Evolutionary conservation across 2,888 invertebrate species (phyloP), one percentile per base, ranked within the genome.

Genomic region (Trachelus stipa): DNA sequence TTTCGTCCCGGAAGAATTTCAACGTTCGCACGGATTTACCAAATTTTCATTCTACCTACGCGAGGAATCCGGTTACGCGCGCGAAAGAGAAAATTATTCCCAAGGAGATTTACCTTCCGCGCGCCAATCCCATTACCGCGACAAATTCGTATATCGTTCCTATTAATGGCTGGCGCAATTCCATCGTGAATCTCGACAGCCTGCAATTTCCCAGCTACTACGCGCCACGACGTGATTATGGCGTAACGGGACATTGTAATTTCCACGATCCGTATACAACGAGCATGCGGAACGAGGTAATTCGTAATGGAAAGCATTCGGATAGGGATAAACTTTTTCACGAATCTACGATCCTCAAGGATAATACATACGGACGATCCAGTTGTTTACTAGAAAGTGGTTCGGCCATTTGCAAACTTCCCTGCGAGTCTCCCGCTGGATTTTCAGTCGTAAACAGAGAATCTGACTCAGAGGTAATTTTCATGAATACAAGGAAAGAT

Each of bases 341-440:
- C 2, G 56, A 56, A 56, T 56, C 56, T 56, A 23, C 23, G 56
- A 56, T 56, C 56, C 56, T 56, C 56, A 56, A 56, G 56, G 4
- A 56, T 56, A 23, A 56, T 56, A 23, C 56, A 2, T 56, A 56
- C 56, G 56, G 23, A 56, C 23, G 56, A 56, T 56, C 56, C 23
- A 9, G 56, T 56, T 56, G 56, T 56, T 56, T 56, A 6, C 23
- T 23, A 6, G 23, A 56, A 56, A 56, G 56, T 56, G 56, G 9
- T 56, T 56, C 23, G 12, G 12, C 69, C 6, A 78, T 69, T 68
- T 79, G 79, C 6, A 79, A 79, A 3, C 12, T 73, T 30, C n/a
- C n/a, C 6, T 56, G 11, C 15, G 76, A 76, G 34, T 74, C 30
- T 30, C 40, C 40, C 12, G 9, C n/a, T 1, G 75, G 68, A 37